Percentiles rank a stretch among this genome's conserved stretches.
phyloP scores from a whole-genome alignment of 2,113 vertebrate species.

The Poeciliopsis retropinna region DNA sequence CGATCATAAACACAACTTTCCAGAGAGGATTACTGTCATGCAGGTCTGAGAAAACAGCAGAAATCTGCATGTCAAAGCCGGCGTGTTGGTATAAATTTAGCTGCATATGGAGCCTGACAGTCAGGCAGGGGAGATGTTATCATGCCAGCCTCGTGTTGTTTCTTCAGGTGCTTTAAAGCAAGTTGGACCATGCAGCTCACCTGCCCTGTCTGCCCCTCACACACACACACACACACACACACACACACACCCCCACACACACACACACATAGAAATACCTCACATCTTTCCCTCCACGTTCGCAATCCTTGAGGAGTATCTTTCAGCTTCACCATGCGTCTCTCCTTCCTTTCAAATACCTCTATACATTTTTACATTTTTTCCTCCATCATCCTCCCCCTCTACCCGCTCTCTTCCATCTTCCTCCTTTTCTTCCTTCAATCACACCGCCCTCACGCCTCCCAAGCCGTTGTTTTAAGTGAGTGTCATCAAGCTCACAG shows the following conservation, averaged over 20 bases:
- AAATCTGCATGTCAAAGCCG: constrained; percentile 16
- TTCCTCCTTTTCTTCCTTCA: constrained; percentile 47
- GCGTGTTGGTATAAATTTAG: constrained; percentile 3
- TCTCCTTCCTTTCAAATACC: constrained; percentile 22
- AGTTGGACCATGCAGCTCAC: constrained; percentile 70
- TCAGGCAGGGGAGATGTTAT: constrained; percentile 73
- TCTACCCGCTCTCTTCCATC: neutral
- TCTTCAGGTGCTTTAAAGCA: constrained; percentile 79
- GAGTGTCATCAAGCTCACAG: constrained; percentile 72
- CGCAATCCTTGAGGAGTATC: constrained; percentile 53
- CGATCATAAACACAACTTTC: neutral
- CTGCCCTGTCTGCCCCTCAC: constrained; percentile 60
- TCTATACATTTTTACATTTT: constrained; percentile 24
- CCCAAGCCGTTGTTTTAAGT: constrained; percentile 58
- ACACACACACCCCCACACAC: constrained; percentile 3
- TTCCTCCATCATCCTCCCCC: neutral
- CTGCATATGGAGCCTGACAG: constrained; percentile 33
- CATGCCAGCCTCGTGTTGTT: constrained; percentile 70
- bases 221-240: constrained; percentile 9
- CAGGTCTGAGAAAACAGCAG: constrained; percentile 2
- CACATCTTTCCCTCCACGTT: constrained; percentile 14
- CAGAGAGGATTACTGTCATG: neutral
- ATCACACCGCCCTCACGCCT: constrained; percentile 38
- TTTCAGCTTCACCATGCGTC: constrained; percentile 25
- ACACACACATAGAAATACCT: neutral